Evolutionary conservation across 1,140 invertebrate genomes (phyloP).

Genomic region (Calephelis virginiensis): DNA sequence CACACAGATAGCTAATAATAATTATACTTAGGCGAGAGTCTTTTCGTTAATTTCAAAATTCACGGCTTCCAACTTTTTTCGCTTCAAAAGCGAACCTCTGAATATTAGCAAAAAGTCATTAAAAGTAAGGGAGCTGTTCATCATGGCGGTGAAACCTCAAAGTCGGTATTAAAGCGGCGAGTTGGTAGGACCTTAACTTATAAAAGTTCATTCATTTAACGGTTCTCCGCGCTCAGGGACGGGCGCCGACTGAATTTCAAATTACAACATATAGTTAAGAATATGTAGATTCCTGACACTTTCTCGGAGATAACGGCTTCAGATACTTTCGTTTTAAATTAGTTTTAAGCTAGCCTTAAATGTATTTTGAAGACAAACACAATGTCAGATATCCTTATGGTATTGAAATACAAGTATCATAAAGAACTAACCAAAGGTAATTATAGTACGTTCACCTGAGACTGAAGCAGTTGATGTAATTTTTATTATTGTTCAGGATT

Average conservation of each 20-base stretch:
- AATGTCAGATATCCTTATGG: too few species aligned
- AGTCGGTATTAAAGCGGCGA: constrained; percentile 68
- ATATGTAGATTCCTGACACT: not conserved
- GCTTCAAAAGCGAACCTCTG: constrained; percentile 50
- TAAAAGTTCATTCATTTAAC: constrained; percentile 78
- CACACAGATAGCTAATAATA: constrained; percentile 14
- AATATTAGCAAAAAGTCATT: constrained; percentile 77
- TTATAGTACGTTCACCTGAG: too few species aligned
- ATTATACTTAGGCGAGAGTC: constrained; percentile 15
- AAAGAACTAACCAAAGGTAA: too few species aligned
- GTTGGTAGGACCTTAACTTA: constrained; percentile 61
- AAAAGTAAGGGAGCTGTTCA: constrained; percentile 72
- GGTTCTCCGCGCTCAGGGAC: constrained; percentile 55
- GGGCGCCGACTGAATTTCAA: constrained; percentile 52
- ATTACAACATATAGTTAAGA: constrained; percentile 36
- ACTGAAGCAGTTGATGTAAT: too few species aligned
- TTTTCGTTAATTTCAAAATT: constrained; percentile 42
- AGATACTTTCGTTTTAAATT: constrained; percentile 14
- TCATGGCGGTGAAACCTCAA: constrained; percentile 59
- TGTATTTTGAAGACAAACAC: too few species aligned
- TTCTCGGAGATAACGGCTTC: not conserved
- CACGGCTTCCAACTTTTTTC: constrained; percentile 53
- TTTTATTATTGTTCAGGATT: too few species aligned
- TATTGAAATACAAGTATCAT: too few species aligned
- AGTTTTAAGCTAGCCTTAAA: not conserved